A percentile compares a stretch with the other conserved stretches of the same genome.
These are phyloP conservation scores for Ciconia boyciana DNA, from an alignment of 2,113 vertebrate species.

Conservation along the genomic window DNA sequence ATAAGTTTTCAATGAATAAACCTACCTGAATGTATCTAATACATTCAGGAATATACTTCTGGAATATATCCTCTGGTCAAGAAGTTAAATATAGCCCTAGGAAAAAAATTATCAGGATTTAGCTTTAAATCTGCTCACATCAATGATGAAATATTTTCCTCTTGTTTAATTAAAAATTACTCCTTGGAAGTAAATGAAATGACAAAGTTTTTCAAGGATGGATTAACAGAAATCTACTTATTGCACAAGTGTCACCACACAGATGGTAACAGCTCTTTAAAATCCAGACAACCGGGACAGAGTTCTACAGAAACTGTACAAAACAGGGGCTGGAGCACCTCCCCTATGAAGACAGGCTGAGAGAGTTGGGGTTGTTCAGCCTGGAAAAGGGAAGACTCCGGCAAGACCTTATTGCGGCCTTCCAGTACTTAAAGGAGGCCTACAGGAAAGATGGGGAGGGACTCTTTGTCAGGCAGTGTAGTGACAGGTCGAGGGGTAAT, in stretches of 20 bases:
- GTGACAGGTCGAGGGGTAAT: not conserved
- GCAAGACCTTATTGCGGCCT: not conserved
- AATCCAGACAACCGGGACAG: not conserved
- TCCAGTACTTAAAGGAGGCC: not conserved
- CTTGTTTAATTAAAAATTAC: not conserved
- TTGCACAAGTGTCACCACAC: not conserved
- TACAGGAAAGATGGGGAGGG: not conserved
- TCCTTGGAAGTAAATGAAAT: not conserved
- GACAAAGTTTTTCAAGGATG: not conserved
- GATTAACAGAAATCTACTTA: not conserved
- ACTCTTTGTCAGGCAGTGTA: not conserved
- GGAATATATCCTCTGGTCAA: not conserved
- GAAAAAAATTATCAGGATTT: not conserved
- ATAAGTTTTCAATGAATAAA: not conserved
- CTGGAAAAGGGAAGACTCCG: not conserved
- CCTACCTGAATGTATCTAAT: not conserved
- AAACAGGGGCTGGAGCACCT: not conserved
- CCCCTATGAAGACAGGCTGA: not conserved
- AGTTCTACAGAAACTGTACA: not conserved
- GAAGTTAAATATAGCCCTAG: not conserved
- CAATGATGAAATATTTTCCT: not conserved
- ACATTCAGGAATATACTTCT: not conserved
- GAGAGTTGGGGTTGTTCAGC: not conserved
- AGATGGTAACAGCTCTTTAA: not conserved
- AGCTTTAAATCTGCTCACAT: not conserved